Conservation (phyloP, 2,113 vertebrate genomes). For the Oryzias celebensis region DNA sequence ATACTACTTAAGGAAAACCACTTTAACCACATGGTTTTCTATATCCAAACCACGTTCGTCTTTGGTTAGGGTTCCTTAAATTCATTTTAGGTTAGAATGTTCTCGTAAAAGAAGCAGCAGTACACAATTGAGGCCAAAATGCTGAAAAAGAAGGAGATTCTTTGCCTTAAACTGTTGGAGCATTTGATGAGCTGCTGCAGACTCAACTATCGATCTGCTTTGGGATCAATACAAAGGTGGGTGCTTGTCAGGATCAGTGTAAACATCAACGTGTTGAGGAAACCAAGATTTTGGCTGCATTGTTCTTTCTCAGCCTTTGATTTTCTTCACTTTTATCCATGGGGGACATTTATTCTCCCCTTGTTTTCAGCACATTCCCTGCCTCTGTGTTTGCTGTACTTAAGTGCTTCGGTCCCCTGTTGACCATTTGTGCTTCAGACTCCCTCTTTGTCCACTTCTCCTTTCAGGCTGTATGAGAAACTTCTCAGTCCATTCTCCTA, state of each 20-base stretch:
- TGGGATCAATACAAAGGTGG: conserved; percentile 48
- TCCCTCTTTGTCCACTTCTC: not conserved
- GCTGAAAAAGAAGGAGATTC: conserved; percentile 4
- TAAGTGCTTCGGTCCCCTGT: not conserved
- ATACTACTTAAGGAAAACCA: no score
- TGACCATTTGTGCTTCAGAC: conserved; percentile 15
- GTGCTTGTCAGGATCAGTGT: conserved; percentile 42
- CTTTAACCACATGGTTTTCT: no score
- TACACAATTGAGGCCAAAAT: not conserved
- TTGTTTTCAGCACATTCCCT: not conserved
- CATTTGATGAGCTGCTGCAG: conserved; percentile 20
- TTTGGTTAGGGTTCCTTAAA: not conserved
- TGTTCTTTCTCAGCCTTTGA: conserved; percentile 13
- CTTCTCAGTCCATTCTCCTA: conserved; percentile 12
- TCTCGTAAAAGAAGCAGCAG: not conserved
- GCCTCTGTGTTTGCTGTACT: not conserved
- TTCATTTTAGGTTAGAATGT: not conserved
- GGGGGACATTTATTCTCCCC: not conserved
- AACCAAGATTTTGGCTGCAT: conserved; percentile 48
- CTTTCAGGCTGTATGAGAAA: conserved; percentile 3
- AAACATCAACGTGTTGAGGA: conserved; percentile 40
- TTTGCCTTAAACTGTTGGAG: not conserved
- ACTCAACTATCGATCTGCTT: conserved; percentile 49
- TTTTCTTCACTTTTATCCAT: conserved; percentile 24
- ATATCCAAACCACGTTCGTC: not conserved